phyloP scores from a whole-genome alignment of 2,888 invertebrate genomes.

The Leptothorax acervorum region DNA sequence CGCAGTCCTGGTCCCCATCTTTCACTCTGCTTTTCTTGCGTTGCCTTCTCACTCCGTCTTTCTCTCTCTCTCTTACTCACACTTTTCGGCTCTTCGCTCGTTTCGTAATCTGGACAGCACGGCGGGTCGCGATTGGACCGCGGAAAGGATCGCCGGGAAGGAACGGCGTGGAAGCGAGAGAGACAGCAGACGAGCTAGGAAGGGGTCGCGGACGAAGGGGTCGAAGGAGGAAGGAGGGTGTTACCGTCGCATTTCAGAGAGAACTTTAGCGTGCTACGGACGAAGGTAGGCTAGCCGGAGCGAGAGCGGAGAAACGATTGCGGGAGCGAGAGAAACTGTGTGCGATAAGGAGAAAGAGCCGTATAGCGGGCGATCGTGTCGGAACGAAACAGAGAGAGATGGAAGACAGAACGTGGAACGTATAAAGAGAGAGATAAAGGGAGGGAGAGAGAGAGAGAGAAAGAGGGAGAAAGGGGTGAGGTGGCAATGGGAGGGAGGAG shows the following conservation, averaged over 20 bases:
- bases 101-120: conserved; percentile 82
- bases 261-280: conserved; percentile 80
- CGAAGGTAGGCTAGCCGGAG: conserved; percentile 77
- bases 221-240: conserved; percentile 71
- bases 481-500: conserved; percentile 24
- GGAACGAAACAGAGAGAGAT: conserved; percentile 57
- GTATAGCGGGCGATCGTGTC: conserved; percentile 34
- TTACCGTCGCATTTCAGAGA: conserved; percentile 83
- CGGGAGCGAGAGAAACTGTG: conserved; percentile 63
- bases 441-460: conserved; percentile 31
- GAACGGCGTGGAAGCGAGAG: conserved; percentile 54
- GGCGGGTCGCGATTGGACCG: conserved; percentile 81
- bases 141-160: conserved; percentile 73
- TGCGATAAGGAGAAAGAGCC: conserved; percentile 58
- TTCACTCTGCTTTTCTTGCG: conserved; percentile 27
- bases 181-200: conserved; percentile 64
- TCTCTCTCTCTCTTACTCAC: conserved; percentile 48
- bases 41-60: neutral
- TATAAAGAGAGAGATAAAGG: neutral
- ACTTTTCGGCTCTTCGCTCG: conserved; percentile 75
- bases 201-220: conserved; percentile 61
- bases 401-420: conserved; percentile 35
- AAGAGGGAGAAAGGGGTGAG: conserved; percentile 37
- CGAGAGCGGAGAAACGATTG: conserved; percentile 23
- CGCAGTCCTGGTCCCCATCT: conserved; percentile 62